Percentiles rank a stretch among this genome's conserved stretches.
Evolutionary conservation across 2,113 vertebrate species (phyloP).

Genomic region (Ammospiza nelsoni): DNA sequence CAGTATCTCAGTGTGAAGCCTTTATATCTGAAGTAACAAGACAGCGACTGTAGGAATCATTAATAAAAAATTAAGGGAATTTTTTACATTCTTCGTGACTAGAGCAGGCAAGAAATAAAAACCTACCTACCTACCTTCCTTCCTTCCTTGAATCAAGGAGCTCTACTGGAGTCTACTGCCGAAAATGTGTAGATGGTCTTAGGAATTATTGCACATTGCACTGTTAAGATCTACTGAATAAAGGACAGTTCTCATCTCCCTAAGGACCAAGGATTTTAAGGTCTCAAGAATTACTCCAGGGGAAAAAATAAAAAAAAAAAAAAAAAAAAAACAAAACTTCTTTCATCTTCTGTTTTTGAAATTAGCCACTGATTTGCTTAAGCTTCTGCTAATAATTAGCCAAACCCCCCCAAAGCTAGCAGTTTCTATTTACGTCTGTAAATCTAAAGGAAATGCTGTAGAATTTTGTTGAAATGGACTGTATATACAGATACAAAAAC

Average conservation of each 20-base stretch:
- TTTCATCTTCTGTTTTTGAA: constrained; percentile 73
- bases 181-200: constrained; percentile 79
- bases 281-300: constrained; percentile 82
- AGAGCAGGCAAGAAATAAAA: constrained; percentile 83
- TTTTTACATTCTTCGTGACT: constrained; percentile 80
- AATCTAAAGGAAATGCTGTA: constrained; percentile 77
- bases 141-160: constrained; percentile 99
- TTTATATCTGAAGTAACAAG: constrained; percentile 88
- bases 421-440: constrained; percentile 77
- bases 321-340: constrained; percentile 2
- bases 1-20: constrained; percentile 90
- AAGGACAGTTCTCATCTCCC: constrained; percentile 78
- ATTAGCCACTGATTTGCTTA: constrained; percentile 75
- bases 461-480: constrained; percentile 78
- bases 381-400: constrained; percentile 77
- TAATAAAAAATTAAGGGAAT: constrained; percentile 71
- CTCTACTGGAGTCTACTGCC: constrained; percentile 82
- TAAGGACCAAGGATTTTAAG: constrained; percentile 76
- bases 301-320: neutral
- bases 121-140: constrained; percentile 74
- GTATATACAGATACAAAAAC: constrained; percentile 72
- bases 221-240: constrained; percentile 80
- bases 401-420: constrained; percentile 35
- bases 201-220: constrained; percentile 80
- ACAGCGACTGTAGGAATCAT: constrained; percentile 83